phyloP scores from a whole-genome alignment of 1,140 invertebrate species.

The Drusus annulatus region DNA sequence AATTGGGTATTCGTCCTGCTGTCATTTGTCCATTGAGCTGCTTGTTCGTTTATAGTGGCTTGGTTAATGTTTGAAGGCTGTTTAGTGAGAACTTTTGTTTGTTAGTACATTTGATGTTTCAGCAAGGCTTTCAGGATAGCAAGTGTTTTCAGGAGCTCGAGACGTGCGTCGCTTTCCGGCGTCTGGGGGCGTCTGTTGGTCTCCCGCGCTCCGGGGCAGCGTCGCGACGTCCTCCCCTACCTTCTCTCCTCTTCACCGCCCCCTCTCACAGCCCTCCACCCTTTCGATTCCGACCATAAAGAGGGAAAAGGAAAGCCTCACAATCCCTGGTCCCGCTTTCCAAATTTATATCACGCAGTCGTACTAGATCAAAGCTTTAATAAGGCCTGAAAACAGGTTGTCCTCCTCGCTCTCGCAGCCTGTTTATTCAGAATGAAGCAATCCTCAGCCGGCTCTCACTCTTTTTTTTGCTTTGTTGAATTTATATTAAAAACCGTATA shows the following conservation, averaged over 20 bases:
- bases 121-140: conserved; percentile 4
- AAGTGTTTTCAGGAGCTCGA: background rate
- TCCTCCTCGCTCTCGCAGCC: conserved; percentile 1
- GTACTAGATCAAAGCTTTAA: conserved; percentile 36
- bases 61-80: conserved; percentile 1
- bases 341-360: conserved; percentile 43
- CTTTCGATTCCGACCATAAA: conserved; percentile 20
- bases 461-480: conserved; percentile 1
- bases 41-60: background rate
- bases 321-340: conserved; percentile 21
- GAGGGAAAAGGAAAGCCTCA: conserved; percentile 44
- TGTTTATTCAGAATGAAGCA: conserved; percentile 8
- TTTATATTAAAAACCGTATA: conserved; percentile 51
- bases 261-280: conserved; percentile 28
- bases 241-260: conserved; percentile 26
- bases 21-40: background rate
- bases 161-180: conserved; percentile 51
- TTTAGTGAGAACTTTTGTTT: conserved; percentile 23
- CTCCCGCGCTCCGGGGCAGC: conserved; percentile 55
- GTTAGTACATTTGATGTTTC: conserved; percentile 44
- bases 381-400: conserved; percentile 15
- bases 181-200: conserved; percentile 58
- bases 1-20: background rate
- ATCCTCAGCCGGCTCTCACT: background rate
- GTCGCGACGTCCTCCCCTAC: conserved; percentile 48